These are phyloP conservation scores for Hipparchia sbordonii DNA, from an alignment of 2,888 invertebrate genomes.

Conservation along the genomic window DNA sequence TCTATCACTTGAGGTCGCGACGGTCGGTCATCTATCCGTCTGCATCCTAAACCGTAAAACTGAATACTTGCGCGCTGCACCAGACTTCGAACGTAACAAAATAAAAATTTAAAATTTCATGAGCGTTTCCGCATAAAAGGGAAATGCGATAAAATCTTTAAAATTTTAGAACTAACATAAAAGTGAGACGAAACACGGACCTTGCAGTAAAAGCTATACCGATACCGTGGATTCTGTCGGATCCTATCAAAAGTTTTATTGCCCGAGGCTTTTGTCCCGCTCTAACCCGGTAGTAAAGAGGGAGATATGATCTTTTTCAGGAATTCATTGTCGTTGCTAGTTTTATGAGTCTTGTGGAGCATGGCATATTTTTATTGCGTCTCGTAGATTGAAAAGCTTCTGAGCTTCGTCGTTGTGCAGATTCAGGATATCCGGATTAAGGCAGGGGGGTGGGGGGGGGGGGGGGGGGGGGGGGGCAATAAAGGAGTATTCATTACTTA, in stretches of 20 bases:
- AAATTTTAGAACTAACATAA: constrained; percentile 69
- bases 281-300: constrained; percentile 69
- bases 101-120: constrained; percentile 34
- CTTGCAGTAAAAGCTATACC: constrained; percentile 72
- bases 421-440: constrained; percentile 34
- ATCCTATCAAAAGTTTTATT: constrained; percentile 81
- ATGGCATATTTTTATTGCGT: constrained; percentile 81
- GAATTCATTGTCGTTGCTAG: constrained; percentile 79
- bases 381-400: constrained; percentile 70
- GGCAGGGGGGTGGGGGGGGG: not conserved
- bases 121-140: constrained; percentile 45
- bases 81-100: constrained; percentile 19
- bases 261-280: constrained; percentile 68
- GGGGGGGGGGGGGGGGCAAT: not conserved
- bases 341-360: constrained; percentile 73
- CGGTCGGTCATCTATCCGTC: not conserved
- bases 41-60: not conserved
- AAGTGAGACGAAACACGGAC: constrained; percentile 62
- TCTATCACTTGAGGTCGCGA: no score
- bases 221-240: constrained; percentile 74
- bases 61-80: not conserved
- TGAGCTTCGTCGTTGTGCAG: constrained; percentile 32
- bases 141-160: constrained; percentile 60
- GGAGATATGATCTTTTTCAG: constrained; percentile 78
- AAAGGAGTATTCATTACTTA: not conserved